These are phyloP conservation scores for Glyptemys insculpta DNA, from an alignment of 2,797 vertebrate genomes.

Conservation along the genomic window DNA sequence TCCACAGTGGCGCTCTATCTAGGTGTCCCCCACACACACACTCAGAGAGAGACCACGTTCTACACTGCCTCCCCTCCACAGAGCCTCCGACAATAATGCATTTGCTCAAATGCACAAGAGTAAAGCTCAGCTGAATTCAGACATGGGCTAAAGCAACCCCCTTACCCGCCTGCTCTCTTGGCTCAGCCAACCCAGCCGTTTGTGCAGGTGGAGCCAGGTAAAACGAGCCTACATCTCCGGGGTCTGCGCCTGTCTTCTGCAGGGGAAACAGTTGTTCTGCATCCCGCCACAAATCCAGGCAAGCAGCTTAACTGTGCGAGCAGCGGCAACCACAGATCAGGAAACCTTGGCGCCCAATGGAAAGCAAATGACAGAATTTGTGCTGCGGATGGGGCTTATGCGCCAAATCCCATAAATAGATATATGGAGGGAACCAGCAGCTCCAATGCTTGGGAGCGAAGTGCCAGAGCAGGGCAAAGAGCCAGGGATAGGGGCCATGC, in stretches of 20 bases:
- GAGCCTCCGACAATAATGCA: neutral
- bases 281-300: rapidly evolving
- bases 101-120: neutral
- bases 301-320: rapidly evolving
- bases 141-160: neutral
- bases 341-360: neutral
- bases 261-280: neutral
- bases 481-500: neutral
- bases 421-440: neutral
- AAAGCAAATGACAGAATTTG: neutral
- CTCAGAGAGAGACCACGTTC: neutral
- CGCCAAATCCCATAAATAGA: neutral
- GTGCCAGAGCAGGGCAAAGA: neutral
- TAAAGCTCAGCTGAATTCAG: neutral
- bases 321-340: rapidly evolving
- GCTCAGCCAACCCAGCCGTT: neutral
- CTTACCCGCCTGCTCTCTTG: rapidly evolving
- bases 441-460: neutral
- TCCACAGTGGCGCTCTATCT: neutral
- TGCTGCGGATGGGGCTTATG: rapidly evolving
- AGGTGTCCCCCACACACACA: neutral
- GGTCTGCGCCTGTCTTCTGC: rapidly evolving
- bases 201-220: rapidly evolving
- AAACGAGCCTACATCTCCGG: neutral
- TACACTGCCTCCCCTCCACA: neutral